Evolutionary conservation across 1,140 invertebrate genomes (phyloP), one percentile per base, ranked within the genome.

Genomic region (Cydia fagiglandana): DNA sequence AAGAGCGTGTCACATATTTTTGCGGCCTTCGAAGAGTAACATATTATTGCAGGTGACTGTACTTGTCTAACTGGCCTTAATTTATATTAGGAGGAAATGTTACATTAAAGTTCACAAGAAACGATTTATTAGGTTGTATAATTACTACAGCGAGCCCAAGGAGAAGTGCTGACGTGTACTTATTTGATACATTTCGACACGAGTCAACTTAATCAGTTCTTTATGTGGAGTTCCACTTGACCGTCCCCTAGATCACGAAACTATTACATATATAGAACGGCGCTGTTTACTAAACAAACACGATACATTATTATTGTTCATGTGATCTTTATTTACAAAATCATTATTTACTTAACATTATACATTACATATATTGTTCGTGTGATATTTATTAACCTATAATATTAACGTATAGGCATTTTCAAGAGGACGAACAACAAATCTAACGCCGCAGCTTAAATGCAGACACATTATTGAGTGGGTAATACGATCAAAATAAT

Each of bases 171-270:
- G 24, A 61, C 56, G 20, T 24, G 56, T 61, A 61, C 56, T 20
- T 61, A 20, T 24, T 61, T 61, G 56, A 61, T 61, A 61, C 56
- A 61, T 61, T 61, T 61, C 56, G 56, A 61, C 56, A 61, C 56
- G 7, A 61, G 20, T 61, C 56, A 61, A 24, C 56, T 10, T 61
- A 24, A 61, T 24, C 56, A 10, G 20, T 61, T 61, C 12, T 24
- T 61, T 20, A 61, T 24, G 56, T 61, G 20, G 56, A 24, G n/a
- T 56, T 56, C 56, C 56, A 61, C 17, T 61, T 24, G 56, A 61
- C 56, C 20, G 20, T 24, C 20, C 15, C 9, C 15, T 10, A 20
- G 24, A 61, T 20, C 56, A 24, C 20, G 56, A 24, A 24, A 61
- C n/a, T 61, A 61, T 24, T 24, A 24, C 24, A n/a, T n/a, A n/a